A percentile compares a stretch with the other conserved stretches of the same genome.
These are phyloP conservation scores for Labrus mixtus DNA, from an alignment of 2,113 vertebrate genomes.

Conservation along the genomic window DNA sequence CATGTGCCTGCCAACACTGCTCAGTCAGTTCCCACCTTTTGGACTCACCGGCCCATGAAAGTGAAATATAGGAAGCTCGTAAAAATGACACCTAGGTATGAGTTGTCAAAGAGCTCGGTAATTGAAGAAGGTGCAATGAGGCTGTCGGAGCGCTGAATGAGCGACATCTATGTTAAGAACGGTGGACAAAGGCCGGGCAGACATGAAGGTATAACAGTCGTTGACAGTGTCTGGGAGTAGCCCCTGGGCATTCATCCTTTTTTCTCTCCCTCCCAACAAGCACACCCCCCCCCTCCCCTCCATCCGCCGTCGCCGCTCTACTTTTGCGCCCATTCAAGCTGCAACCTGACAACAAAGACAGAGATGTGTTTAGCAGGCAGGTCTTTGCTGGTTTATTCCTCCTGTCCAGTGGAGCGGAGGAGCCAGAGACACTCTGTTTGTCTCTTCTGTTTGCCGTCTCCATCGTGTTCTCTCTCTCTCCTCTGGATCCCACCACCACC, in stretches of 20 bases:
- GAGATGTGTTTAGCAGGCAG: constrained; percentile 75
- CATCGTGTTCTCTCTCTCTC: constrained; percentile 31
- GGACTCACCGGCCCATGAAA: constrained; percentile 28
- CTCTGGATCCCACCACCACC: not conserved
- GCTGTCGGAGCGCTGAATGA: constrained; percentile 40
- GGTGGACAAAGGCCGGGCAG: constrained; percentile 35
- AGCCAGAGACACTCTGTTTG: constrained; percentile 71
- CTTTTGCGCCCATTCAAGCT: constrained; percentile 70
- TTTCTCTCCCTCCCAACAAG: constrained; percentile 37
- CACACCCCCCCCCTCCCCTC: constrained; percentile 10
- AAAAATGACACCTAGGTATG: constrained; percentile 31
- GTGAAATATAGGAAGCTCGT: constrained; percentile 44
- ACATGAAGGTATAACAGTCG: constrained; percentile 68
- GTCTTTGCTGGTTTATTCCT: constrained; percentile 74
- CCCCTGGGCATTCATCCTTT: constrained; percentile 69
- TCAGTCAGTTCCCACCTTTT: constrained; percentile 36
- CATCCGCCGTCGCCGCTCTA: constrained; percentile 64
- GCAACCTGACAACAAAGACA: constrained; percentile 77
- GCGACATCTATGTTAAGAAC: constrained; percentile 62
- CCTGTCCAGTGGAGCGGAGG: constrained; percentile 70
- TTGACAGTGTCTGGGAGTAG: constrained; percentile 77
- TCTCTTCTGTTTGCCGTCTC: constrained; percentile 68
- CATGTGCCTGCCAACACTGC: constrained; percentile 8
- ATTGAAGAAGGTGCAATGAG: constrained; percentile 15
- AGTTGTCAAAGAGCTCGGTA: constrained; percentile 4